Percentiles rank a stretch among this genome's conserved stretches.
These are phyloP conservation scores for Seriola quinqueradiata DNA, from an alignment of 2,113 vertebrate genomes.

Conservation along the genomic window DNA sequence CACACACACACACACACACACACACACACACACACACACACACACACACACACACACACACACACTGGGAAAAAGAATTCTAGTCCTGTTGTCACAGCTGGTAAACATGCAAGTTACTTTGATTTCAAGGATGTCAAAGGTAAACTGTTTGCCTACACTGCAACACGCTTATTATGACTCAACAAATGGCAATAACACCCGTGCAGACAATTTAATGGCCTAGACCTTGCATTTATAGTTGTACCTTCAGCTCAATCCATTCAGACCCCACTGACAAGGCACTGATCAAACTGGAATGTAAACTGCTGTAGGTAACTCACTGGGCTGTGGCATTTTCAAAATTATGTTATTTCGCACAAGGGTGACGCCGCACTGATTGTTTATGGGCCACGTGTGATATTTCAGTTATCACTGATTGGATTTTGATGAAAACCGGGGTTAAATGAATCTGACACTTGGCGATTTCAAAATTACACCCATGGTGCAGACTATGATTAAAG, in stretches of 20 bases:
- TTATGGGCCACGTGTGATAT: slow-evolving; percentile 44
- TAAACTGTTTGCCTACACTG: neutral
- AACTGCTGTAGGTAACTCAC: slow-evolving; percentile 20
- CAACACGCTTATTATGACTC: neutral
- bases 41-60: no score
- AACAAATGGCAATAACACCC: neutral
- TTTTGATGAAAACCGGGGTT: slow-evolving; percentile 33
- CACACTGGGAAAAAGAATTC: no score
- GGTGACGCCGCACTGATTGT: slow-evolving; percentile 29
- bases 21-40: no score
- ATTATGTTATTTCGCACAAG: slow-evolving; percentile 36
- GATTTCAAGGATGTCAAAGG: neutral
- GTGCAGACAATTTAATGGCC: neutral
- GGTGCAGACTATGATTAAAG: slow-evolving; percentile 15
- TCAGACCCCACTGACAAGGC: slow-evolving; percentile 3
- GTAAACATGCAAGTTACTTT: neutral
- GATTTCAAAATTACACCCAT: slow-evolving; percentile 11
- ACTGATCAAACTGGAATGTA: slow-evolving; percentile 12
- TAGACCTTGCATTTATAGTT: neutral
- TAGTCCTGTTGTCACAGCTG: no score
- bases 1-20: no score
- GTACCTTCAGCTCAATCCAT: neutral
- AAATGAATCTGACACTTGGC: slow-evolving; percentile 33
- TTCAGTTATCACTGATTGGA: slow-evolving; percentile 40
- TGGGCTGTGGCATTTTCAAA: slow-evolving; percentile 42